Conservation (phyloP, 2,888 invertebrate species). For the Laothoe populi region DNA sequence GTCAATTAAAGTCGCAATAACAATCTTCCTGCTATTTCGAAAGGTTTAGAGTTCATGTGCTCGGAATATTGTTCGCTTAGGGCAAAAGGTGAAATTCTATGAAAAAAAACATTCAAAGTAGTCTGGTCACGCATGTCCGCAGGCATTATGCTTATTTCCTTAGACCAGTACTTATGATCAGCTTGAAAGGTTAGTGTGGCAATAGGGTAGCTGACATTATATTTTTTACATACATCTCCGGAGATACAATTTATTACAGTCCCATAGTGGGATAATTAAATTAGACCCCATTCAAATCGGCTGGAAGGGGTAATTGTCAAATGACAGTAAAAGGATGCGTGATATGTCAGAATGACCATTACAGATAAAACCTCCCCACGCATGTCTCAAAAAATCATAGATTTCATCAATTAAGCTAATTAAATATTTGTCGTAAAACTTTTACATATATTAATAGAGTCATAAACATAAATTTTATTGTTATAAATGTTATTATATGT, state of each 20-base stretch:
- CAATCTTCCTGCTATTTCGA: not conserved
- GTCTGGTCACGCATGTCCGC: conserved; percentile 2
- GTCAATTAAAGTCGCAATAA: not conserved
- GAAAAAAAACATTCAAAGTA: not conserved
- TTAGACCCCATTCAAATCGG: too few species aligned
- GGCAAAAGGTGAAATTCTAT: not conserved
- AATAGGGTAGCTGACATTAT: too few species aligned
- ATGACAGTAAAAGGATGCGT: too few species aligned
- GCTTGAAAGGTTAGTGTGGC: too few species aligned
- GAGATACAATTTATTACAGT: too few species aligned
- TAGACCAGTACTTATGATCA: too few species aligned
- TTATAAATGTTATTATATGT: not conserved
- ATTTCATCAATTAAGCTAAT: not conserved
- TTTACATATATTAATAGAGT: not conserved
- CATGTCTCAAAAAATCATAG: too few species aligned
- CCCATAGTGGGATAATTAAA: too few species aligned
- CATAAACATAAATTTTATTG: not conserved
- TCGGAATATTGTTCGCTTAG: not conserved
- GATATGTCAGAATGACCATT: too few species aligned
- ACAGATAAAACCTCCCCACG: too few species aligned
- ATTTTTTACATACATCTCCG: too few species aligned
- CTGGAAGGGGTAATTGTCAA: too few species aligned
- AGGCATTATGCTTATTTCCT: not conserved
- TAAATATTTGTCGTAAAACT: not conserved
- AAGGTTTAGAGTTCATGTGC: conserved; percentile 9